Evolutionary conservation across 2,113 vertebrate species (phyloP), one percentile per base, ranked within the genome.

Genomic region (Saccopteryx bilineata): DNA sequence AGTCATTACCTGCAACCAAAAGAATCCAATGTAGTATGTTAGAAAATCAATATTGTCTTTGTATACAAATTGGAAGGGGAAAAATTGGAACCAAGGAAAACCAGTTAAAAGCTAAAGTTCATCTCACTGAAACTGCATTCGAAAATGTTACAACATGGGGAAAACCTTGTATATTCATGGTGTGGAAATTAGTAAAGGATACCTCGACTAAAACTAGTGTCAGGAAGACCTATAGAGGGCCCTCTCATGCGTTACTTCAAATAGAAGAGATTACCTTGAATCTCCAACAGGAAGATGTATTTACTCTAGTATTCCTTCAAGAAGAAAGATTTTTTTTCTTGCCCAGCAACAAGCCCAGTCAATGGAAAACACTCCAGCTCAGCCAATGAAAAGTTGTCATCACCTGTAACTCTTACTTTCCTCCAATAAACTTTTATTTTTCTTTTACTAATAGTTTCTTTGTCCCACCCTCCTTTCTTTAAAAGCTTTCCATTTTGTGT

Each of bases 1-100:
- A 81, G 46, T 7, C 5, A 78, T 87, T 92, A 80, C 58, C 58
- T 84, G 14, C 61, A 96, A 87, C 26, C n/a, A 92, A 95, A 96
- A 85, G 18, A 75, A 90, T 76, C 15, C 23, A 63, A 11, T 65
- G 14, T 80, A 86, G 75, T 26, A 84, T 11, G 54, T 6, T 76
- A 58, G 28, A 90, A 94, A 93, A 93, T 94, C 90, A 84, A 63
- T 60, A 79, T 80, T 69, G 17, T 60, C 60, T 54, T 76, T 66
- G 46, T 28, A 84, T 68, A 78, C 10, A 68, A 31, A 80, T 80
- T 71, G 83, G 54, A 91, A 86, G 61, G 60, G 72, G 56, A 28
- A 46, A 91, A 72, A 39, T 5, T 48, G 4, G 4, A 58, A 80
- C 15, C 19, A 81, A 71, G 50, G 23, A 81, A 93, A 83, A 75